phyloP scores from a whole-genome alignment of 1,140 invertebrate genomes.

The Dryas iulia region DNA sequence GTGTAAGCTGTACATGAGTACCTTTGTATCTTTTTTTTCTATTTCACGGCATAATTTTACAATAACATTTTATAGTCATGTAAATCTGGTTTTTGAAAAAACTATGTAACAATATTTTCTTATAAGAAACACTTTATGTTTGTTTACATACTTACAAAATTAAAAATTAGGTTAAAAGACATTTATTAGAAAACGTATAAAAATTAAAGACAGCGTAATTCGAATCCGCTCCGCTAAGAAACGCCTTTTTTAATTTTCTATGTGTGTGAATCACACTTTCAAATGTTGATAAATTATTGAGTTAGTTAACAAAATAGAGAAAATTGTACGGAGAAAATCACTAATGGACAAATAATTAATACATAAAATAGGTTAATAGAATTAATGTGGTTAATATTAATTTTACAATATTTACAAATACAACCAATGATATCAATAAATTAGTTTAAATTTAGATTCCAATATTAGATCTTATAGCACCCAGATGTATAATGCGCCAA shows the following conservation, averaged over 20 bases:
- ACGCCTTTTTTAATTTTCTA: too few species aligned
- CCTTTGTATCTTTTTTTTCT: too few species aligned
- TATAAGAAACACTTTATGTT: background rate
- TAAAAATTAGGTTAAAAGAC: too few species aligned
- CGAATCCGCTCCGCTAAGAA: too few species aligned
- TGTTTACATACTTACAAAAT: background rate
- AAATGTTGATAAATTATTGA: too few species aligned
- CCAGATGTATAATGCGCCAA: constrained; percentile 61
- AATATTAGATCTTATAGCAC: constrained; percentile 19
- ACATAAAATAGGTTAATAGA: background rate
- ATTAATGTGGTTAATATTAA: background rate
- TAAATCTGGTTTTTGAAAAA: background rate
- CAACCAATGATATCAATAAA: background rate
- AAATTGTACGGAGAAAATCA: background rate
- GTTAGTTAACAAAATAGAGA: background rate
- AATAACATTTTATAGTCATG: too few species aligned
- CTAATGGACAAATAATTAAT: background rate
- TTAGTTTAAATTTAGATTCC: constrained; percentile 10
- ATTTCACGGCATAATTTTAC: too few species aligned
- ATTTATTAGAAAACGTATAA: too few species aligned
- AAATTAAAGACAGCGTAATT: too few species aligned
- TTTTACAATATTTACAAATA: background rate
- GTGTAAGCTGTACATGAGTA: background rate
- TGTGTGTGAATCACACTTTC: too few species aligned
- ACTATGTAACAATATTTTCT: background rate